A percentile compares a stretch with the other conserved stretches of the same genome.
These are phyloP conservation scores for Myotis lucifugus DNA, from an alignment of 2,113 vertebrate species.

Conservation along the genomic window DNA sequence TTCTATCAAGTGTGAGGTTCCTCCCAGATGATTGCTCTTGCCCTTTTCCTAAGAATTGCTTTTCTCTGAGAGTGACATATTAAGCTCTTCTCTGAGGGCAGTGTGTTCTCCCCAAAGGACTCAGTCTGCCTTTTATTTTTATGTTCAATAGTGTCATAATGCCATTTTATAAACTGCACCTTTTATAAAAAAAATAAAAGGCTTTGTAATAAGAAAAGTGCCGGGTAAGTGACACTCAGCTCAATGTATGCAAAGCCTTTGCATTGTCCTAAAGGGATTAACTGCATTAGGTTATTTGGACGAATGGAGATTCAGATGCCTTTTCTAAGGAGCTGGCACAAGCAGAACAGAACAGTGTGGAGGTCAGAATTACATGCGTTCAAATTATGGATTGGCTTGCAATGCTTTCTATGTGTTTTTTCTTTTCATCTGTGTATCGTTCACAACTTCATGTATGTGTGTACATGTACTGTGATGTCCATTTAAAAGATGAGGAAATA, in stretches of 20 bases:
- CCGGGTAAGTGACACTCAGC: background rate
- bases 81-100: slow-evolving; percentile 52
- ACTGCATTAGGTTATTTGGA: background rate
- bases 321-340: background rate
- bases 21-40: slow-evolving; percentile 2
- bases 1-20: slow-evolving; percentile 48
- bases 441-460: background rate
- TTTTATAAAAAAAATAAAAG: slow-evolving; percentile 11
- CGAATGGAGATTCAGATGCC: background rate
- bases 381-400: background rate
- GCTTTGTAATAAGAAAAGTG: background rate
- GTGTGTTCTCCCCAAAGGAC: background rate
- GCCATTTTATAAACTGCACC: slow-evolving; percentile 39
- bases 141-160: slow-evolving; percentile 18
- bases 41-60: slow-evolving; percentile 73
- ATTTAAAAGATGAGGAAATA: background rate
- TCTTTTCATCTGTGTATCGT: background rate
- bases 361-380: background rate
- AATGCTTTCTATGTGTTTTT: background rate
- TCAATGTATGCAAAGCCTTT: background rate
- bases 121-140: slow-evolving; percentile 48
- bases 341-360: background rate
- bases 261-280: background rate
- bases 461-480: background rate
- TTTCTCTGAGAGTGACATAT: slow-evolving; percentile 56